Evolutionary conservation across 1,140 invertebrate genomes (phyloP).

Genomic region (Micrasema minimum): DNA sequence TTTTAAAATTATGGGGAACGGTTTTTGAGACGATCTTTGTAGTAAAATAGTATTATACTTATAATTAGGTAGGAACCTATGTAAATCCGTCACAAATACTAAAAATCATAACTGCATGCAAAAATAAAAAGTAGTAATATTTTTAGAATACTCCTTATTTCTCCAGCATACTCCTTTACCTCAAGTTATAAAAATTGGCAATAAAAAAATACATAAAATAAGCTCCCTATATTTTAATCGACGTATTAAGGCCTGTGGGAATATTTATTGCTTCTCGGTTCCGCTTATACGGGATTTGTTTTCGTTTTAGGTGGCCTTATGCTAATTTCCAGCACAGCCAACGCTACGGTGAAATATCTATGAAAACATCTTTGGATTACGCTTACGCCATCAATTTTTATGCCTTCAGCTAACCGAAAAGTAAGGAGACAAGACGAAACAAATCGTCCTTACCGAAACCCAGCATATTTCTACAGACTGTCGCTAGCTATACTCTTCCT

Average conservation of each 20-base stretch:
- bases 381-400: slow-evolving; percentile 52
- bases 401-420: slow-evolving; percentile 42
- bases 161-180: not conserved
- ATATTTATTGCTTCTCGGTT: not conserved
- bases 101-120: too few species aligned
- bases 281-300: slow-evolving; percentile 29
- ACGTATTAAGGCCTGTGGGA: slow-evolving; percentile 2
- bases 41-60: too few species aligned
- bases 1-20: too few species aligned
- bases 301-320: slow-evolving; percentile 37
- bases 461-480: slow-evolving; percentile 50
- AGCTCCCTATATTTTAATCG: slow-evolving; percentile 8
- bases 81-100: too few species aligned
- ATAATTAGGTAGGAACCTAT: too few species aligned
- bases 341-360: slow-evolving; percentile 37
- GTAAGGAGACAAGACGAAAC: slow-evolving; percentile 49
- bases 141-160: too few species aligned
- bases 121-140: too few species aligned
- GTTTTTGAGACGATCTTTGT: too few species aligned
- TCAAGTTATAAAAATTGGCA: not conserved
- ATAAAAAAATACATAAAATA: slow-evolving; percentile 22
- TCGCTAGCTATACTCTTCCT: too few species aligned
- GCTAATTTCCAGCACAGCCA: slow-evolving; percentile 26
- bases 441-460: slow-evolving; percentile 53
- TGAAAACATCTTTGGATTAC: slow-evolving; percentile 51